Conservation (phyloP, 2,888 invertebrate genomes). For the Pristionchus fissidentatus region DNA sequence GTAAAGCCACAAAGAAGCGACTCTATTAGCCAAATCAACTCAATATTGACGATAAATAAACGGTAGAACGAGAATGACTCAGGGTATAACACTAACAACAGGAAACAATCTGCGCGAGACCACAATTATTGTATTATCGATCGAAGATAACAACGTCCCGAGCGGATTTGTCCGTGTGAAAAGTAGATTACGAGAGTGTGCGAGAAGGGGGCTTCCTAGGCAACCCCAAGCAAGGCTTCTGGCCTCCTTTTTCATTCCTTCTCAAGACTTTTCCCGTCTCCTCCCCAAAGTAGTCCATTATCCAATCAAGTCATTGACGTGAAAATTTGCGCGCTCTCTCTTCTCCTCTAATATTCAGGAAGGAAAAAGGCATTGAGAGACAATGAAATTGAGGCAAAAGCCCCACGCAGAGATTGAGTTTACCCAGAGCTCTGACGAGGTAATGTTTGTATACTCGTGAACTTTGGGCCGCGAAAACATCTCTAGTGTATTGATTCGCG, state of each 20-base stretch:
- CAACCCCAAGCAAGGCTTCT: constrained; percentile 1
- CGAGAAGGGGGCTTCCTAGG: not conserved
- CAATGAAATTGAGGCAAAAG: not conserved
- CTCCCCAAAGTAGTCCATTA: constrained; percentile 9
- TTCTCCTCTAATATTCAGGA: too few species aligned
- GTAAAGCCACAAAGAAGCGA: too few species aligned
- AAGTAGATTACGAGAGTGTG: not conserved
- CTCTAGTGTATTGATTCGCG: not conserved
- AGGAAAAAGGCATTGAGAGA: not conserved
- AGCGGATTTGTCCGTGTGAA: too few species aligned
- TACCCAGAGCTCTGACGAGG: not conserved
- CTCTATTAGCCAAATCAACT: too few species aligned
- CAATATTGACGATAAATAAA: too few species aligned
- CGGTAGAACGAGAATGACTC: too few species aligned
- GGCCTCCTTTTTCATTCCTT: too few species aligned
- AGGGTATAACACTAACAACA: too few species aligned
- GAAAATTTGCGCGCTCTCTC: too few species aligned
- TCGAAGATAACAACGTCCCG: too few species aligned
- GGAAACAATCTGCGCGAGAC: too few species aligned
- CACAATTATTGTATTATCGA: too few species aligned
- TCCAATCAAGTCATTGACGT: constrained; percentile 31
- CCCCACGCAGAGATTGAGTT: not conserved
- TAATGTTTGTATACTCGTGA: not conserved
- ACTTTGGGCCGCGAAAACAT: constrained; percentile 7
- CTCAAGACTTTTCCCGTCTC: not conserved